Conservation (phyloP, 2,113 vertebrate genomes). For the Martes martes region DNA sequence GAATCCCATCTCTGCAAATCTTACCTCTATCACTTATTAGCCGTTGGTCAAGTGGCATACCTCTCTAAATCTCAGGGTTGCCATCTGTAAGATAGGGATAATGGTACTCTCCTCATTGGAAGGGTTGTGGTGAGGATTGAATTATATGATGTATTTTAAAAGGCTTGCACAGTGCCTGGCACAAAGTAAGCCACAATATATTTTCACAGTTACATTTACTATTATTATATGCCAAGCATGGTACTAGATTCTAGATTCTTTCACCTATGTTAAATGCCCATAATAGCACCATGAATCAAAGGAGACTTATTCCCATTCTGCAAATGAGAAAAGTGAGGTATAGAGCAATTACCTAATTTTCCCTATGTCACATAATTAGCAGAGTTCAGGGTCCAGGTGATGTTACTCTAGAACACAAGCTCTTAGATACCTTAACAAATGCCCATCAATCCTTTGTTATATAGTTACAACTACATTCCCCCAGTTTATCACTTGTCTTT, state of each 20-base stretch:
- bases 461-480: not conserved
- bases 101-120: not conserved
- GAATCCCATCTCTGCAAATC: not conserved
- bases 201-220: not conserved
- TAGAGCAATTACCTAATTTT: not conserved
- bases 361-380: not conserved
- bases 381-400: not conserved
- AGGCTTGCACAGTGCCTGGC: not conserved
- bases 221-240: not conserved
- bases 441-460: not conserved
- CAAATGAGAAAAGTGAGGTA: not conserved
- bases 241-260: not conserved
- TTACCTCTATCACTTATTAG: not conserved
- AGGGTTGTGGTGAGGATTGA: not conserved
- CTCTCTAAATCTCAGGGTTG: constrained; percentile 1
- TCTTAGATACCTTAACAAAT: not conserved
- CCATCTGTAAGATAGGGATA: not conserved
- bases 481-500: not conserved
- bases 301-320: not conserved
- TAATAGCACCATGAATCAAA: not conserved
- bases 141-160: constrained; percentile 1
- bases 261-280: not conserved
- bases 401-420: not conserved
- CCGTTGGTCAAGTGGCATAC: not conserved
- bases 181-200: not conserved